These are phyloP conservation scores for Bombyx huttoni DNA, from an alignment of 2,888 invertebrate genomes.

Conservation along the genomic window DNA sequence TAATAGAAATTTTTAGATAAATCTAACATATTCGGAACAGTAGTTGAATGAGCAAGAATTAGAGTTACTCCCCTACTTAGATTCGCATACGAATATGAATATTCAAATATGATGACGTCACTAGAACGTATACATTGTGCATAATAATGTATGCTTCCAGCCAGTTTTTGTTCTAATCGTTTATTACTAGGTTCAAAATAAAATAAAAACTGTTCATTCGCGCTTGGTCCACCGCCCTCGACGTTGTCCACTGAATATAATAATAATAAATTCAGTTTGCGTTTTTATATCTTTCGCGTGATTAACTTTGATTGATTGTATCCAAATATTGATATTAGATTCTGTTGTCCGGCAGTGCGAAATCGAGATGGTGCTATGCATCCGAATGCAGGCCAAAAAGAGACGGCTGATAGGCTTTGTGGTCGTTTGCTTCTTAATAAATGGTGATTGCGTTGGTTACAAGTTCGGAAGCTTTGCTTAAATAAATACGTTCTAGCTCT, in stretches of 20 bases:
- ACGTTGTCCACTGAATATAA: slow-evolving; percentile 46
- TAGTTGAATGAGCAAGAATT: neutral
- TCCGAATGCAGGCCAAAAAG: slow-evolving; percentile 13
- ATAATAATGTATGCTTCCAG: slow-evolving; percentile 43
- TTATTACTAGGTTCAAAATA: slow-evolving; percentile 42
- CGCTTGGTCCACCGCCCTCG: slow-evolving; percentile 43
- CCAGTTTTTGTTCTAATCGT: slow-evolving; percentile 49
- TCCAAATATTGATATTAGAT: slow-evolving; percentile 66
- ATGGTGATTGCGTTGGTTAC: slow-evolving; percentile 27
- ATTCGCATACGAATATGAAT: slow-evolving; percentile 43
- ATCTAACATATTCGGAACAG: neutral
- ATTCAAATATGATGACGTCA: slow-evolving; percentile 57
- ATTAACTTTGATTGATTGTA: slow-evolving; percentile 71
- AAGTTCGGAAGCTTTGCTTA: slow-evolving; percentile 30
- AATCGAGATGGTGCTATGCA: slow-evolving; percentile 24
- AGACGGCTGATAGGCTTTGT: slow-evolving; percentile 17
- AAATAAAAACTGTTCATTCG: slow-evolving; percentile 37
- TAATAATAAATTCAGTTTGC: slow-evolving; percentile 66
- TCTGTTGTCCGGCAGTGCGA: slow-evolving; percentile 22
- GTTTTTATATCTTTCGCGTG: slow-evolving; percentile 67
- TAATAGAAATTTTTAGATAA: too few relatives aligned
- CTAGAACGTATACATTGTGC: slow-evolving; percentile 40
- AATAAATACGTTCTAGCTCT: neutral
- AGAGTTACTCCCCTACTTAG: slow-evolving; percentile 1
- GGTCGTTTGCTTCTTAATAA: slow-evolving; percentile 34